Evolutionary conservation across 2,113 vertebrate genomes (phyloP), one percentile per base, ranked within the genome.

Genomic region (Procavia capensis): DNA sequence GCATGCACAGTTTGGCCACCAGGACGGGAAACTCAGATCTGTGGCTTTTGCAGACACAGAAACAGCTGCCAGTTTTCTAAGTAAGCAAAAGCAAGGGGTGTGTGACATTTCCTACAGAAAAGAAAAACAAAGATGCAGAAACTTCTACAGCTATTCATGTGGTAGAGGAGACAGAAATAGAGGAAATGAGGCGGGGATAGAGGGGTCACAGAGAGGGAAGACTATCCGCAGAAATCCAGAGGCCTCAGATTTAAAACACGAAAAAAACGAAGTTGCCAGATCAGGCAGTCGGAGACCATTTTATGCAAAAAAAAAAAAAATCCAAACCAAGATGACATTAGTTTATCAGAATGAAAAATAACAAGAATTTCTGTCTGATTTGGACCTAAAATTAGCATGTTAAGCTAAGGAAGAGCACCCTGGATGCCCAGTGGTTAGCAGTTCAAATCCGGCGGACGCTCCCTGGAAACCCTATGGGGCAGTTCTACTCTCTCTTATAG

Each of bases 371-470:
- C 66, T n/a, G 88, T 50, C 29, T 39, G 43, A 16, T 54, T 8
- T 3, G 41, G 66, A 85, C 91, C 34, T 86, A 61, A 90, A 94
- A 95, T n/a, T n/a, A n/a, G n/a, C n/a, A n/a, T n/a, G n/a, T n/a
- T 95, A 36, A 72, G 64, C 88, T n/a, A 39, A 57, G 54, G 47
- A 86, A 80, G 84, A 79, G n/a, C n/a, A n/a, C n/a, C n/a, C n/a
- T n/a, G n/a, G n/a, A n/a, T n/a, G n/a, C n/a, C n/a, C n/a, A n/a
- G n/a, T n/a, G n/a, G n/a, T n/a, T n/a, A n/a, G n/a, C n/a, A n/a
- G n/a, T n/a, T n/a, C n/a, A n/a, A n/a, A n/a, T n/a, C n/a, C n/a
- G n/a, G n/a, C n/a, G n/a, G n/a, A n/a, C n/a, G n/a, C n/a, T n/a
- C n/a, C n/a, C n/a, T n/a, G n/a, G n/a, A n/a, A n/a, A n/a, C n/a